A percentile compares a stretch with the other conserved stretches of the same genome.
These are phyloP conservation scores for Geotrypetes seraphini DNA, from an alignment of 2,797 vertebrate species.

Conservation along the genomic window DNA sequence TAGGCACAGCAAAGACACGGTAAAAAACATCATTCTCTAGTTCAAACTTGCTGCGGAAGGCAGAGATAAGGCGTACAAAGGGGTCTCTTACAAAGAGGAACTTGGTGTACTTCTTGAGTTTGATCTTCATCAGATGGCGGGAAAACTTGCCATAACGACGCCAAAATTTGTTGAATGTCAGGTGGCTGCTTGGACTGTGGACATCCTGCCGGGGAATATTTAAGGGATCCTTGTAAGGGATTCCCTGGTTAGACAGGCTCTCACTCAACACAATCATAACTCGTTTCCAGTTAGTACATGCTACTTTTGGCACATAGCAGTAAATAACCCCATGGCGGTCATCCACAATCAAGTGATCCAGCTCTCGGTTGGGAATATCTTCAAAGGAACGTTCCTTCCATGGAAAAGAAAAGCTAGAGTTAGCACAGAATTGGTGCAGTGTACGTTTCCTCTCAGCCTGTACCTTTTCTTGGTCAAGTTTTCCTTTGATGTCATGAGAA, in stretches of 20 bases:
- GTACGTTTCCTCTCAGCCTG: conserved; percentile 67
- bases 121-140: conserved; percentile 88
- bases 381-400: conserved; percentile 89
- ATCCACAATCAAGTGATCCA: conserved; percentile 92
- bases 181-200: conserved; percentile 86
- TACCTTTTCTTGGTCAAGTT: conserved; percentile 49
- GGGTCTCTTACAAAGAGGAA: conserved; percentile 93
- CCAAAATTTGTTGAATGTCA: conserved; percentile 96
- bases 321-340: conserved; percentile 92
- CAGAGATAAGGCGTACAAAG: conserved; percentile 92
- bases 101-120: conserved; percentile 94
- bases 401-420: conserved; percentile 70
- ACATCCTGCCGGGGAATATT: conserved; percentile 73
- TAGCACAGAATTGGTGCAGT: conserved; percentile 71
- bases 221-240: conserved; percentile 77
- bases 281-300: conserved; percentile 95
- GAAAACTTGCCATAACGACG: conserved; percentile 88
- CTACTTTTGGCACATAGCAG: conserved; percentile 96
- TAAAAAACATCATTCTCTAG: conserved; percentile 88
- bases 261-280: conserved; percentile 93
- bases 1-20: conserved; percentile 71
- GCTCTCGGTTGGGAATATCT: conserved; percentile 89
- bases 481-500: conserved; percentile 34
- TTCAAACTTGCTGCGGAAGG: conserved; percentile 92
- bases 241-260: conserved; percentile 72